Evolutionary conservation across 2,113 vertebrate species (phyloP).

Genomic region (Podilymbus podiceps): DNA sequence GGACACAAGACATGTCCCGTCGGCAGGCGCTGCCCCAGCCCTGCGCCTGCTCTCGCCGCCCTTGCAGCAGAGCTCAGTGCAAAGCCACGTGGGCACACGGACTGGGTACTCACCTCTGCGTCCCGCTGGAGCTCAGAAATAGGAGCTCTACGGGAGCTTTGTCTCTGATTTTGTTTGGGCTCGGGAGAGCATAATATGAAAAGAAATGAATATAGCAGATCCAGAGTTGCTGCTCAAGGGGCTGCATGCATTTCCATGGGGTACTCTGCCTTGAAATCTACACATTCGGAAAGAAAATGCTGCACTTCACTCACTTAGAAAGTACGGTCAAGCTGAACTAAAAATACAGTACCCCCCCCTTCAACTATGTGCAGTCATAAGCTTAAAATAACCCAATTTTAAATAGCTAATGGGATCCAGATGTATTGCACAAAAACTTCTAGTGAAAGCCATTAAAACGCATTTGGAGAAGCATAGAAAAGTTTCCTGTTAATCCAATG

Average conservation of each 20-base stretch:
- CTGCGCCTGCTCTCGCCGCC: not conserved
- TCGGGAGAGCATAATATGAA: not conserved
- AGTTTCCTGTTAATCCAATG: not conserved
- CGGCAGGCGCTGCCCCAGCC: not conserved
- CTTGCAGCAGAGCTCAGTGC: not conserved
- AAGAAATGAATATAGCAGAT: not conserved
- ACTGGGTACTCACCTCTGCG: not conserved
- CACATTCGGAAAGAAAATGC: not conserved
- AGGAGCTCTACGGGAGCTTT: not conserved
- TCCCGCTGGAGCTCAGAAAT: not conserved
- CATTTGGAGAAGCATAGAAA: not conserved
- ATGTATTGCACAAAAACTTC: not conserved
- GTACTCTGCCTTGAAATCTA: not conserved
- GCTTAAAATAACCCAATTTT: slow-evolving; percentile 21
- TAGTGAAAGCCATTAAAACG: not conserved
- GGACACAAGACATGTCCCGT: accelerated
- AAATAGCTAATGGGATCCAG: slow-evolving; percentile 17
- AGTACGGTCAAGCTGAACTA: not conserved
- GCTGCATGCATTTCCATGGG: not conserved
- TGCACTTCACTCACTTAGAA: not conserved
- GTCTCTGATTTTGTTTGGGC: not conserved
- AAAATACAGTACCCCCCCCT: not conserved
- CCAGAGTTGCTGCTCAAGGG: not conserved
- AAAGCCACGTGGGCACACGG: not conserved
- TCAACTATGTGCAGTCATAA: not conserved